Percentiles rank a stretch among this genome's conserved stretches.
phyloP scores from a whole-genome alignment of 2,113 vertebrate genomes.

The Triplophysa dalaica region DNA sequence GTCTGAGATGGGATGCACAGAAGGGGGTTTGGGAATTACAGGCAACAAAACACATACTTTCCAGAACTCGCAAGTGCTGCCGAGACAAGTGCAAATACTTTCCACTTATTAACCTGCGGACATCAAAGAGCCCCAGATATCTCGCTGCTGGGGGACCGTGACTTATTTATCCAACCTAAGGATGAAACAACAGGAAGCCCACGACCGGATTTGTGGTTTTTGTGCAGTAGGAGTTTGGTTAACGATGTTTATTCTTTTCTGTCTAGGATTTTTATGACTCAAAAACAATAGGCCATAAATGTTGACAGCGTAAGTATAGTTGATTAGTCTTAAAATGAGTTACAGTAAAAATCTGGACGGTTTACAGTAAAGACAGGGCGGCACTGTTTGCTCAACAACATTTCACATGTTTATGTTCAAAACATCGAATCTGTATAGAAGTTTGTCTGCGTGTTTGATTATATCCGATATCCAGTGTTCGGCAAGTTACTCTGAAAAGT shows the following conservation, averaged over 20 bases:
- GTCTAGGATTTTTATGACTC: constrained; percentile 32
- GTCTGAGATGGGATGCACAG: constrained; percentile 57
- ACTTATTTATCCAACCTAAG: constrained; percentile 52
- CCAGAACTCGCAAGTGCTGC: constrained; percentile 55
- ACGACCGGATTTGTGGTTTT: constrained; percentile 14
- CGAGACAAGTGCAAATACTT: constrained; percentile 66
- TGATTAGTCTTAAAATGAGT: constrained; percentile 7
- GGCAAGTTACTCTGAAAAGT: too few relatives aligned
- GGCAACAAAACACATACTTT: constrained; percentile 67
- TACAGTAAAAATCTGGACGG: neutral
- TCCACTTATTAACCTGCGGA: constrained; percentile 72
- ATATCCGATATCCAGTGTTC: too few relatives aligned
- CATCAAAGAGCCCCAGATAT: constrained; percentile 63
- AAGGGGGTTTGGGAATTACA: constrained; percentile 60
- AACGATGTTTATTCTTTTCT: constrained; percentile 3
- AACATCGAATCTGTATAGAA: too few relatives aligned
- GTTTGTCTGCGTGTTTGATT: too few relatives aligned
- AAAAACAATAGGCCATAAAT: constrained; percentile 27
- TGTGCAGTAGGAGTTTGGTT: constrained; percentile 33
- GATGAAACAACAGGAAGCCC: constrained; percentile 45
- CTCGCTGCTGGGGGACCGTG: constrained; percentile 55
- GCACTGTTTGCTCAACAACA: neutral
- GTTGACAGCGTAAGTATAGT: neutral
- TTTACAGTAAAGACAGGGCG: neutral
- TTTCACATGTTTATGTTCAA: neutral